Base-by-base conservation (phyloP, 2,113 vertebrate genomes). In the Passerina amoena region DNA sequence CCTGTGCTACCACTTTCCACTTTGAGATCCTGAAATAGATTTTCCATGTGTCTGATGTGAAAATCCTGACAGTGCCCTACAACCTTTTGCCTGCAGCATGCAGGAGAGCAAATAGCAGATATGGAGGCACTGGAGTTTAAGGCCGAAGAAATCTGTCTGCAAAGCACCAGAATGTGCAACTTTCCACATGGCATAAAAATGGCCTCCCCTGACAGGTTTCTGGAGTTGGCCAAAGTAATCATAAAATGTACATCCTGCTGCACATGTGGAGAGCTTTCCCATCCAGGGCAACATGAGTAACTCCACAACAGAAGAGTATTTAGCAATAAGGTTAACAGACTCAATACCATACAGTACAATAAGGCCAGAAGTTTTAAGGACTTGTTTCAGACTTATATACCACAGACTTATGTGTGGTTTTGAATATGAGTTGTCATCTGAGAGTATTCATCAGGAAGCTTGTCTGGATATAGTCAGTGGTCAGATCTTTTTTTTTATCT, bases 1-100 rank as follows among this genome's bases (percentile, higher is more conserved):
- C 91, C 51, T 72, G 27, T 50, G 69, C 61, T 42, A 80, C 65
- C 50, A 27, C 71, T 83, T 79, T 57, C 45, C n/a, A 93, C 47
- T 80, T 53, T 51, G 56, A 87, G 51, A 92, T 86, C 79, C 82
- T 91, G 65, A 96, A 97, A 92, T 86, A 77, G 90, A 88, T 97
- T 97, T 92, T 93, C 53, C 19, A 45, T 79, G 28, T 53, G 53
- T 78, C 80, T 92, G 65, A 64, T 5, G 38, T 70, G 71, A 84
- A 93, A 90, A 82, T 70, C 33, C 14, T 81, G 59, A 48, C 60
- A 88, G 61, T 78, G 56, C 20, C 82, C 35, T 88, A 71, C 27
- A 23, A 93, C 85, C 37, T 57, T 25, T 86, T 80, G 75, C 84
- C 84, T 85, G 73, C 37, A 95, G 57, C 19, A 18, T 50, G 51